Evolutionary conservation across 2,113 vertebrate species (phyloP).

Genomic region (Chaetorhynchus papuensis): DNA sequence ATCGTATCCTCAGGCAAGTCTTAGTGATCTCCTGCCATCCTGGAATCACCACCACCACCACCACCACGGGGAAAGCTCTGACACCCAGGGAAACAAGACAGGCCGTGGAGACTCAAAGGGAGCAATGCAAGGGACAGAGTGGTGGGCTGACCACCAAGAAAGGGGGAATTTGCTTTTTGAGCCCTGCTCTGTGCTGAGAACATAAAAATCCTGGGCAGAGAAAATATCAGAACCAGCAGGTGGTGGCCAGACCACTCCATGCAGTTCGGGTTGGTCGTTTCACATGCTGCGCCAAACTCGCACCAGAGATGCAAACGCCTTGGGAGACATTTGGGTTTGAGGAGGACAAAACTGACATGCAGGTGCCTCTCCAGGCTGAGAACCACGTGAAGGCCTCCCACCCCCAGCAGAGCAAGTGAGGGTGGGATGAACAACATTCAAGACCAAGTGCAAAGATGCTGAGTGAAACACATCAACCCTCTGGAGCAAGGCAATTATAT

Average conservation of each 20-base stretch:
- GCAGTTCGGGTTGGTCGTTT: neutral
- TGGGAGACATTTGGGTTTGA: neutral
- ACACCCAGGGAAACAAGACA: neutral
- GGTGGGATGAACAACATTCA: neutral
- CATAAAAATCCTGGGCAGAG: neutral
- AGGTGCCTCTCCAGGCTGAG: neutral
- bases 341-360: constrained; percentile 43
- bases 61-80: neutral
- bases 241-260: neutral
- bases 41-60: neutral
- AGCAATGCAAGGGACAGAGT: neutral
- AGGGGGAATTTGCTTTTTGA: neutral
- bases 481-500: constrained; percentile 35
- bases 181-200: neutral
- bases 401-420: constrained; percentile 1
- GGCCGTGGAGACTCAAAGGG: neutral
- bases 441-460: constrained; percentile 24
- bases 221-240: neutral
- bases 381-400: neutral
- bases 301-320: neutral
- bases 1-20: neutral
- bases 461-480: neutral
- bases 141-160: constrained; percentile 4
- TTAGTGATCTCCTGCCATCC: neutral
- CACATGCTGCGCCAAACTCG: neutral